Base-by-base conservation (phyloP, 92 coral and sea anemone species). In the Phenganax marumi region DNA sequence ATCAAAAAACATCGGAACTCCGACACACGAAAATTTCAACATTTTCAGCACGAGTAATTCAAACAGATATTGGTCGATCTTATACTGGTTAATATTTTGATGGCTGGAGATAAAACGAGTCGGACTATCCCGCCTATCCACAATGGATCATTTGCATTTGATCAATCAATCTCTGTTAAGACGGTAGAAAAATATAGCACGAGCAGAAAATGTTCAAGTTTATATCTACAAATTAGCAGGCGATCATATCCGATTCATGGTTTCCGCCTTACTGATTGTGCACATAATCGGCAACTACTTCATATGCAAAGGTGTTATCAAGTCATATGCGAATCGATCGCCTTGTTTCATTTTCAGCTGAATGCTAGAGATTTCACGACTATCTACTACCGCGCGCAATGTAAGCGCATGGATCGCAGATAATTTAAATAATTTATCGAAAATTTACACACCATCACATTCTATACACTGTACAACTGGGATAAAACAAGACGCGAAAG, bases 381-480 rank as follows among this genome's bases (percentile, higher is more conserved):
- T 70, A 52, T 72, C 60, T 56, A 72, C 77, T 21, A 72, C 77
- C 47, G 0, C 12, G 46, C 60, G 60, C 43, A 19, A 47, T 49
- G 14, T 5, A 68, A 52, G 14, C 17, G 54, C 47, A 14, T 48
- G 77, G 19, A 72, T 12, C 50, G 77, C 46, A 48, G 73, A 60
- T 46, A 48, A 61, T 78, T 72, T 78, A 78, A 78, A 78, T 78
- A 78, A 78, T 78, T 78, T 61, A 78, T 61, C 48, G 72, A 78
- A 73, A 61, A 46, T 76, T 54, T 76, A 76, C 73, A 78, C 65
- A 19, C n/a, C 62, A 74, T 73, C 81, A 76, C 62, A 55, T 55
- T 76, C 33, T 77, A 77, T 60, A 77, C 70, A 77, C 81, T 77
- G 70, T 78, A 78, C 83, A 78, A 78, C 56, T 61, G 83, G 83